These are phyloP conservation scores for Deroplatys truncata DNA, from an alignment of 2,888 invertebrate genomes.

Conservation along the genomic window DNA sequence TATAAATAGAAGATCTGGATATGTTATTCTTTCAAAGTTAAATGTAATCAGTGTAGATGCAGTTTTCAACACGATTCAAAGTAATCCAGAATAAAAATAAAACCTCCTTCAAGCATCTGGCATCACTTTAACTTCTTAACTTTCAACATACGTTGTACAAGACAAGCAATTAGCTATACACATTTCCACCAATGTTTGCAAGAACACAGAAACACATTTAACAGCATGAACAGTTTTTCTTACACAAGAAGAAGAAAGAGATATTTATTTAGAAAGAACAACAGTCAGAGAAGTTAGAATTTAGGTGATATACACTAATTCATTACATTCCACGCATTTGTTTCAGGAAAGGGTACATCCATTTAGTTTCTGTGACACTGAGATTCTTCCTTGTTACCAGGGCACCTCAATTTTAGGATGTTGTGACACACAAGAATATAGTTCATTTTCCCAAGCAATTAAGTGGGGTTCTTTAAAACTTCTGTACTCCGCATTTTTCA, in stretches of 20 bases:
- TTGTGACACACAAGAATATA: background rate
- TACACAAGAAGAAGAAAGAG: constrained; percentile 5
- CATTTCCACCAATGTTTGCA: background rate
- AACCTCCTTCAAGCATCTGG: background rate
- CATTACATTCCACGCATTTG: constrained; percentile 3
- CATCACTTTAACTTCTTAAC: background rate
- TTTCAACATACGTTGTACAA: background rate
- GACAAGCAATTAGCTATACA: constrained; percentile 4
- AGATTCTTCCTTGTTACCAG: background rate
- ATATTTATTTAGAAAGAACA: constrained; percentile 12
- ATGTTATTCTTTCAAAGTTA: constrained; percentile 4
- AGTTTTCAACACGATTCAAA: background rate
- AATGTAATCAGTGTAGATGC: background rate
- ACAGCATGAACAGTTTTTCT: constrained; percentile 3
- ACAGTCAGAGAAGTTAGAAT: constrained; percentile 7
- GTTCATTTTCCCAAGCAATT: background rate
- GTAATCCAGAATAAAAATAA: background rate
- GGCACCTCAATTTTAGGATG: background rate
- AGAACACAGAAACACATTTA: constrained; percentile 19
- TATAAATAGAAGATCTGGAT: background rate
- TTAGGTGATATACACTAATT: background rate
- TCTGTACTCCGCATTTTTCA: background rate
- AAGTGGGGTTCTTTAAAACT: background rate
- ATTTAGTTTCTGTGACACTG: background rate
- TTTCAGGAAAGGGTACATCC: background rate